Evolutionary conservation across 1,140 invertebrate species (phyloP), one percentile per base, ranked within the genome.

Genomic region (Frieseomelitta varia): DNA sequence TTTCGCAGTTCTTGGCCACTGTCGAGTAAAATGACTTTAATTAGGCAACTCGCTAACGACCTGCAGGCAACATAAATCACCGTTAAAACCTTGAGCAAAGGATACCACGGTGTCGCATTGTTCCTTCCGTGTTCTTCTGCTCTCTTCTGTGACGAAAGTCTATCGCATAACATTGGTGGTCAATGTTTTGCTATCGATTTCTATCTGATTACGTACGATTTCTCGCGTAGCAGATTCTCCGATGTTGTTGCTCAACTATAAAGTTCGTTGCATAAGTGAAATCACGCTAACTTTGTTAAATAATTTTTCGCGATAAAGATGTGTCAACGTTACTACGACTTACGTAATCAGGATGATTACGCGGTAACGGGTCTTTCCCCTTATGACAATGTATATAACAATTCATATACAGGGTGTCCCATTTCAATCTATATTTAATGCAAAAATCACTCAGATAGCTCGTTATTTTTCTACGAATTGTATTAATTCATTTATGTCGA

Each of bases 1-100:
- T 90, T 90, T 90, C 86, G 79, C 81, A 76, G 80, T 58, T 81
- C 61, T 76, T 67, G 55, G 77, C 63, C 82, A 65, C 73, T 75
- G 89, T 68, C 78, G 83, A 84, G 80, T 69, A 83, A 88, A 90
- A 88, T 80, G 79, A 90, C 89, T 86, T 90, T 90, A 90, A 90
- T 90, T 90, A 90, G 88, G 86, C 84, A 86, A 90, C 81, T 85
- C 84, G 86, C 88, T 90, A 90, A 90, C 86, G 88, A 90, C 85
- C 79, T 72, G 79, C 83, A 72, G 88, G 84, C 86, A 90, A 90
- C 89, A 90, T 90, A 90, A 90, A 88, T 90, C 89, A 90, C 88
- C 79, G 86, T 84, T 90, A 90, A 90, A 88, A 73, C 84, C 84
- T 67, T 74, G 55, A 24, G 21, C 24, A 78, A 80, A 65, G 58